phyloP scores from a whole-genome alignment of 2,797 vertebrate species.

The Lepus townsendii region DNA sequence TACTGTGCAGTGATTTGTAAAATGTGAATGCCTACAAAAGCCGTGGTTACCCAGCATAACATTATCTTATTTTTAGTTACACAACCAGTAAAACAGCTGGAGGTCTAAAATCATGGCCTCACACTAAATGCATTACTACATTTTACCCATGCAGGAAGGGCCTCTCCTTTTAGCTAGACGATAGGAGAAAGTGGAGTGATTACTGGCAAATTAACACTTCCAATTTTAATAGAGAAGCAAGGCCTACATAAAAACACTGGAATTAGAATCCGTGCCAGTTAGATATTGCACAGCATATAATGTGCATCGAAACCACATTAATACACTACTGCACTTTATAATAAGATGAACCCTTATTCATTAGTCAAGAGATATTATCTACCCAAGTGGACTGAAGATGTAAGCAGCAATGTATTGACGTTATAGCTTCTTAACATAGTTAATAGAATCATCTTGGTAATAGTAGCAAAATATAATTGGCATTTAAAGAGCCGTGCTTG shows the following conservation, averaged over 20 bases:
- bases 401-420: conserved; percentile 51
- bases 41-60: conserved; percentile 90
- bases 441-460: conserved; percentile 62
- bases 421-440: conserved; percentile 58
- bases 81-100: conserved; percentile 92
- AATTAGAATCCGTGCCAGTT: conserved; percentile 80
- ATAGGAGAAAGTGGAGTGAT: conserved; percentile 83
- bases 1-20: conserved; percentile 91
- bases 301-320: background rate
- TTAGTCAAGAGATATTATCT: conserved; percentile 53
- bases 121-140: conserved; percentile 87
- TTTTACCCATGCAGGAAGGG: conserved; percentile 86
- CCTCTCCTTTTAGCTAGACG: conserved; percentile 82
- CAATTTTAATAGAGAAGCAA: conserved; percentile 86
- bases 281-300: background rate
- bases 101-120: conserved; percentile 89
- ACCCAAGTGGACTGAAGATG: conserved; percentile 14
- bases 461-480: conserved; percentile 49
- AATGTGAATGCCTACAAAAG: conserved; percentile 89
- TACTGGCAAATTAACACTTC: conserved; percentile 88
- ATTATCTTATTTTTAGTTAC: conserved; percentile 92
- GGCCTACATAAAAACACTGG: conserved; percentile 76
- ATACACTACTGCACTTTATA: background rate
- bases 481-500: conserved; percentile 11
- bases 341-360: conserved; percentile 37